phyloP scores from a whole-genome alignment of 2,888 invertebrate genomes.

The Adineta ricciae region DNA sequence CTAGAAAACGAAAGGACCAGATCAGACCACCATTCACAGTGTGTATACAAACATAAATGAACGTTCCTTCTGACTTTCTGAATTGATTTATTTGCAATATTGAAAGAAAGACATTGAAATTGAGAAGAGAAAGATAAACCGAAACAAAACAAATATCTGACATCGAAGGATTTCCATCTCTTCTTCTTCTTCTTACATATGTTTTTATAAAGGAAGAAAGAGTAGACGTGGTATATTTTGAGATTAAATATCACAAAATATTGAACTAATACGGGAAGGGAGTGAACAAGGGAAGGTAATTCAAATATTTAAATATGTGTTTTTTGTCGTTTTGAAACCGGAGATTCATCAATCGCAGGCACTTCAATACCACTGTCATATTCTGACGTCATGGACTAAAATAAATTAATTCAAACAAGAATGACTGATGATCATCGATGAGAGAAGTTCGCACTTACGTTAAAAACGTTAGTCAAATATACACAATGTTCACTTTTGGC shows the following conservation, averaged over 20 bases:
- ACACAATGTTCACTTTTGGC: neutral
- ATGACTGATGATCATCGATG: neutral
- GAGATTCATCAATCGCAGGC: neutral
- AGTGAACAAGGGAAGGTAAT: neutral
- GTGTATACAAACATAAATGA: neutral
- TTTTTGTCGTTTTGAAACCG: neutral
- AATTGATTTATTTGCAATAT: neutral
- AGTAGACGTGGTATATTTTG: no score
- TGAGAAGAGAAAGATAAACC: neutral
- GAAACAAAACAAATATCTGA: neutral
- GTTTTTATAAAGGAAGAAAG: no score
- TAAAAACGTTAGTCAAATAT: neutral
- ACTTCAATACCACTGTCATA: neutral
- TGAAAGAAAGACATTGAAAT: slow-evolving; percentile 4
- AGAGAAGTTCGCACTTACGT: neutral
- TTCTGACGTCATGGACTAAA: neutral
- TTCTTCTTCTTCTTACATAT: neutral
- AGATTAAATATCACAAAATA: neutral
- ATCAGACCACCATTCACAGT: no score
- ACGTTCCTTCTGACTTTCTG: neutral
- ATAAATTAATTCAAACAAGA: neutral
- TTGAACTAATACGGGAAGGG: neutral
- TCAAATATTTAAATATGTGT: neutral
- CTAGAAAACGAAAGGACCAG: no score
- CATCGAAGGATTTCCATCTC: neutral